Base-by-base conservation (phyloP, 2,797 vertebrate genomes). In the Trachurus trachurus region DNA sequence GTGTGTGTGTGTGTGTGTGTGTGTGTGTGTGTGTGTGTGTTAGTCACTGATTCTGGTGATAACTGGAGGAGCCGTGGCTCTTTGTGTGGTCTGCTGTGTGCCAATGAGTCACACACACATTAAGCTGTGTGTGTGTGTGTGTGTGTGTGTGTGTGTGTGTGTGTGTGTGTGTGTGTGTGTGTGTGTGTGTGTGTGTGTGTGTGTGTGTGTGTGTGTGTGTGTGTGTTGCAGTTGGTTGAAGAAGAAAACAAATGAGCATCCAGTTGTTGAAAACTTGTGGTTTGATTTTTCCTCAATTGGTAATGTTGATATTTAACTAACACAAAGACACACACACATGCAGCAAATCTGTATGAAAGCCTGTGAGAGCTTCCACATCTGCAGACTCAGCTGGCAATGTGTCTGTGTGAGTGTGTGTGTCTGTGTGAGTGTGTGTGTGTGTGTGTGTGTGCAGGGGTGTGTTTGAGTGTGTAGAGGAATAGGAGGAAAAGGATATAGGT, bases 11-110 rank as follows among this genome's bases (percentile, higher is more conserved):
- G 26, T 88, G 13, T 79, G 47, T 42, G 45, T 49, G 49, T 57
- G 26, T 54, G 26, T 26, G 26, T 26, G 26, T 26, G 26, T 26
- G 26, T 26, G 26, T 26, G 26, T 26, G 26, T 26, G 26, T 26
- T 58, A 19, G 19, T 31, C 6, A 17, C 45, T 57, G 42, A 79
- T 77, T 66, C 34, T 65, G 57, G 39, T 80, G 54, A 60, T 70
- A 60, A 76, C 42, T 22, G 34, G 44, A 6, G 52, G 29, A 74
- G 21, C 47, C 45, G 0, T 61, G 39, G 13, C 59, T 61, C 40
- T 63, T 29, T 63, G 40, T 44, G 42, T 63, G 60, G 60, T 63
- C 60, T 29, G 21, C 10, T 54, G 8, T 54, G 52, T 54, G 12
- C 44, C 44, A 47, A 16, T 17, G 16, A 47, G 17, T 42, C 9